Base-by-base conservation (phyloP, 1,140 invertebrate species). In the Lepidurus couesii region DNA sequence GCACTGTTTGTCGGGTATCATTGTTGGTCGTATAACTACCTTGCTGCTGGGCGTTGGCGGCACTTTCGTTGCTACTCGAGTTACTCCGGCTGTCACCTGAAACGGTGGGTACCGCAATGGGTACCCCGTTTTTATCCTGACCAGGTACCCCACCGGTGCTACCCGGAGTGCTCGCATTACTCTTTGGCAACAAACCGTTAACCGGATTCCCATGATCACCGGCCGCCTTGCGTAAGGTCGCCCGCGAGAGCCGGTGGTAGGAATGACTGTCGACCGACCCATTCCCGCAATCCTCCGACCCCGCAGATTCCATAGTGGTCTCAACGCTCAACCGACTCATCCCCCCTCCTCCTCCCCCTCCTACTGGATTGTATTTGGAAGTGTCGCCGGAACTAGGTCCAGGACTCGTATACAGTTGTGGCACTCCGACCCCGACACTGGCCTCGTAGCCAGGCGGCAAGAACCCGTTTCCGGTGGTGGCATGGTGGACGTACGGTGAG, bases 391-490 rank as follows among this genome's bases (percentile, higher is more conserved):
- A 76, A 44, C 78, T 34, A 74, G 73, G n/a, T 42, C 74, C 75
- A n/a, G 77, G 42, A 34, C 75, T 80, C 34, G 75, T 76, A 77
- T 42, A 76, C 34, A 47, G 74, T 65, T 43, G 53, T 75, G 42
- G 77, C 74, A 45, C 75, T 77, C n/a, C 77, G 44, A 73, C 73
- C 11, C 78, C 73, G 11, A 80, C 77, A 11, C 76, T 80, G 43
- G 47, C 44, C 47, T 80, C 79, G 77, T 84, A 84, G 53, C 82
- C 81, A 16, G 79, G 75, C 13, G 81, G 90, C 21, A 93, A 85
- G 85, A 93, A 93, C n/a, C 92, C 91, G 83, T 93, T 93, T 11
- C 90, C 89, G n/a, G 91, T 88, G 81, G 89, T 84, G 0, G 88
- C 83, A 73, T 88, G 84, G 80, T 90, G 89, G 73, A 79, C 78